A percentile compares a stretch with the other conserved stretches of the same genome.
Evolutionary conservation across 1,140 invertebrate genomes (phyloP).

Genomic region (Brachionus rotundiformis): DNA sequence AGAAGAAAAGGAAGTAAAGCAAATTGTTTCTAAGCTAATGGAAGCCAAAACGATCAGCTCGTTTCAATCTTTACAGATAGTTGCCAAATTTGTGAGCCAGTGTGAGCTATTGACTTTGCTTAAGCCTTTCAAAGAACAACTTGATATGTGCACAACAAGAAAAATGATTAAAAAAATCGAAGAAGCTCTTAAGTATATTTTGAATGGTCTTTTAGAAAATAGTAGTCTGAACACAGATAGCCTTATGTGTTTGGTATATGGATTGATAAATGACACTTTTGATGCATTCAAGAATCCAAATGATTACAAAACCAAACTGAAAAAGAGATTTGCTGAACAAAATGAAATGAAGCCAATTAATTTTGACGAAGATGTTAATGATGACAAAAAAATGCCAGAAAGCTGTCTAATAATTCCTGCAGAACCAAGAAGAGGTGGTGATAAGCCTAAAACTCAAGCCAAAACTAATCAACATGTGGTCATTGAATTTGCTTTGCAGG

Average conservation of each 20-base stretch:
- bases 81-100: conserved; percentile 77
- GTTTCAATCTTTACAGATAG: conserved; percentile 79
- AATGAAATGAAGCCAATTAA: not conserved
- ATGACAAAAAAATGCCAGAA: not conserved
- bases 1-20: conserved; percentile 86
- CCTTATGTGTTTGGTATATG: conserved; percentile 75
- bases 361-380: conserved; percentile 1
- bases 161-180: conserved; percentile 76
- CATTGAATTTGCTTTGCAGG: conserved; percentile 80
- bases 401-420: not conserved
- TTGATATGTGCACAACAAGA: conserved; percentile 72
- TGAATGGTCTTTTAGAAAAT: conserved; percentile 78
- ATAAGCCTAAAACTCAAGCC: conserved; percentile 65
- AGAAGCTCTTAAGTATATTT: conserved; percentile 76
- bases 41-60: conserved; percentile 74
- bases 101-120: conserved; percentile 76
- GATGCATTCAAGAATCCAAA: conserved; percentile 65
- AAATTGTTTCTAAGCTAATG: conserved; percentile 74
- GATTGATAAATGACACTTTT: conserved; percentile 71
- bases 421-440: conserved; percentile 55
- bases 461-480: conserved; percentile 84
- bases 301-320: not conserved
- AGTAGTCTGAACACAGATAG: conserved; percentile 72
- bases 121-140: conserved; percentile 77
- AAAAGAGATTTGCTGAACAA: not conserved